These are phyloP conservation scores for Acronicta aceris DNA, from an alignment of 2,888 invertebrate genomes.

Conservation along the genomic window DNA sequence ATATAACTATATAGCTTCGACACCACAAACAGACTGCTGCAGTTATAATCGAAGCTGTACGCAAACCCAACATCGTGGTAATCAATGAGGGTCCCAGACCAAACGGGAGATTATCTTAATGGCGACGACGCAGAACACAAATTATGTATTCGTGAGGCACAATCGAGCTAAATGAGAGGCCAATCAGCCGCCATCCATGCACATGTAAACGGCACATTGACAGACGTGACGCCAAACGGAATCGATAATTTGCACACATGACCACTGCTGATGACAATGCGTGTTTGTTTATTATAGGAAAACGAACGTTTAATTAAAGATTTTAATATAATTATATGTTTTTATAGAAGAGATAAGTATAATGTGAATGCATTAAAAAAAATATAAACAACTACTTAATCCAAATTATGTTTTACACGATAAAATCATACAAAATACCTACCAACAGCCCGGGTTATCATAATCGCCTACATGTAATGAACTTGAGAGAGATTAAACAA, in stretches of 20 bases:
- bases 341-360: too few relatives aligned
- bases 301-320: not conserved
- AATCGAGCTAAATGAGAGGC: constrained; percentile 86
- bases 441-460: too few relatives aligned
- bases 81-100: constrained; percentile 71
- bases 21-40: constrained; percentile 31
- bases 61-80: constrained; percentile 51
- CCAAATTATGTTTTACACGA: too few relatives aligned
- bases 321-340: not conserved
- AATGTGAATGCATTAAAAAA: too few relatives aligned
- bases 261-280: constrained; percentile 36
- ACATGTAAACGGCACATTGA: constrained; percentile 73
- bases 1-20: constrained; percentile 25
- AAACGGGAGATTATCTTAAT: constrained; percentile 83
- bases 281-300: constrained; percentile 17
- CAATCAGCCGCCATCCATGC: constrained; percentile 79
- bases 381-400: too few relatives aligned
- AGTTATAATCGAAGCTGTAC: constrained; percentile 31
- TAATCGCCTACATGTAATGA: too few relatives aligned
- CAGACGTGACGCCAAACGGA: constrained; percentile 76
- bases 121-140: constrained; percentile 74
- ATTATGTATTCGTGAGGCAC: constrained; percentile 86
- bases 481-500: too few relatives aligned
- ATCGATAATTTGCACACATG: constrained; percentile 73
- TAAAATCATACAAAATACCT: too few relatives aligned